Conservation (phyloP, 2,797 vertebrate species). For the Botia almorhae region DNA sequence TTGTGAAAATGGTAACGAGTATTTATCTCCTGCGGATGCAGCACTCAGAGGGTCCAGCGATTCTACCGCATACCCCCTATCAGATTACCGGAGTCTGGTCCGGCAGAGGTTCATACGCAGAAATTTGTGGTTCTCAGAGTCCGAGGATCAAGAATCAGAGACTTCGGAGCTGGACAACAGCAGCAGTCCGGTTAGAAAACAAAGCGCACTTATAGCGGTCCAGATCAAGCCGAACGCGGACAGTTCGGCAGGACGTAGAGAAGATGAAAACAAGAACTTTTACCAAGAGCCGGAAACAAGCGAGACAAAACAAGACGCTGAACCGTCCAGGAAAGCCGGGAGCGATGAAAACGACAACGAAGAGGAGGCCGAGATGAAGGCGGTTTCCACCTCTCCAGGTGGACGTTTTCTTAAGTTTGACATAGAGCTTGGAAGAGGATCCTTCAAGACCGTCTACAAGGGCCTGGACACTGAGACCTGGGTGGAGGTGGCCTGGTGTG, state of each 20-base stretch:
- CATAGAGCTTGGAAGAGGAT: conserved; percentile 95
- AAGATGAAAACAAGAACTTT: conserved; percentile 65
- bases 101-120: conserved; percentile 91
- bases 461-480: conserved; percentile 97
- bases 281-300: conserved; percentile 67
- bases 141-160: conserved; percentile 86
- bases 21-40: conserved; percentile 73
- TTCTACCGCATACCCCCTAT: conserved; percentile 74
- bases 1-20: conserved; percentile 76
- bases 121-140: conserved; percentile 90
- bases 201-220: conserved; percentile 77
- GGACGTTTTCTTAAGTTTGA: conserved; percentile 98
- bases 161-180: conserved; percentile 78
- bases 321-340: conserved; percentile 72
- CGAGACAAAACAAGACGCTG: conserved; percentile 68
- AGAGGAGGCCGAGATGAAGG: conserved; percentile 96
- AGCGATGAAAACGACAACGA: conserved; percentile 91
- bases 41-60: conserved; percentile 76
- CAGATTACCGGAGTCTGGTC: conserved; percentile 78
- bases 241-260: conserved; percentile 62
- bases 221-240: conserved; percentile 67
- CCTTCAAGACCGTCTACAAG: conserved; percentile 98
- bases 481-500: conserved; percentile 99
- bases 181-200: conserved; percentile 79
- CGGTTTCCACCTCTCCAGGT: conserved; percentile 92